Percentiles rank a stretch among this genome's conserved stretches.
phyloP scores from a whole-genome alignment of 2,113 vertebrate species.

The Phaethon lepturus region DNA sequence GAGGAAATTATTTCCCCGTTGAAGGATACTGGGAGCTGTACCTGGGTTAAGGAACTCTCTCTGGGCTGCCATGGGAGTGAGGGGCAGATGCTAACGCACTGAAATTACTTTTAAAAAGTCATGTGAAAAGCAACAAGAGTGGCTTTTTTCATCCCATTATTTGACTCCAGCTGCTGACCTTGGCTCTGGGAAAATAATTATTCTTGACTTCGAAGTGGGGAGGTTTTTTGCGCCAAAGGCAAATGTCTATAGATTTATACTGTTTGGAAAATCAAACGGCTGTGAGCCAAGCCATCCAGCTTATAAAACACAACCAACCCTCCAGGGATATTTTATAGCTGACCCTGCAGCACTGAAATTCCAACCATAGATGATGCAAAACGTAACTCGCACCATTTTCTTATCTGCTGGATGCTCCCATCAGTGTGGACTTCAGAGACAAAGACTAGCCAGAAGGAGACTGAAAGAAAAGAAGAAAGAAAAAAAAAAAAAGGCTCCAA shows the following conservation, averaged over 20 bases:
- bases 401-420: slow-evolving; percentile 44
- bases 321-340: slow-evolving; percentile 55
- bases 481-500: not conserved
- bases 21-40: not conserved
- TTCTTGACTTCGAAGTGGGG: slow-evolving; percentile 31
- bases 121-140: slow-evolving; percentile 24
- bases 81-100: not conserved
- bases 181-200: slow-evolving; percentile 69
- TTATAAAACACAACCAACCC: slow-evolving; percentile 54
- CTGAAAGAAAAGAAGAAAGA: not conserved
- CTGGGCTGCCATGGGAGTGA: not conserved
- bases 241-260: slow-evolving; percentile 63
- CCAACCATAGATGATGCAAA: slow-evolving; percentile 10
- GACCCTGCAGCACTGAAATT: slow-evolving; percentile 45
- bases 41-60: not conserved
- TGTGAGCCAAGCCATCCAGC: slow-evolving; percentile 45
- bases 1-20: not conserved
- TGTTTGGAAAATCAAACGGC: slow-evolving; percentile 52
- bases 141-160: slow-evolving; percentile 30
- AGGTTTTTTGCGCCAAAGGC: slow-evolving; percentile 43
- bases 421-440: not conserved
- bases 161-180: slow-evolving; percentile 63
- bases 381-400: slow-evolving; percentile 1
- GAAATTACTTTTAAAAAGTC: not conserved
- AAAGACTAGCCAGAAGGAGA: not conserved